Evolutionary conservation across 2,797 vertebrate genomes (phyloP), one percentile per base, ranked within the genome.

Genomic region (Falco columbarius): DNA sequence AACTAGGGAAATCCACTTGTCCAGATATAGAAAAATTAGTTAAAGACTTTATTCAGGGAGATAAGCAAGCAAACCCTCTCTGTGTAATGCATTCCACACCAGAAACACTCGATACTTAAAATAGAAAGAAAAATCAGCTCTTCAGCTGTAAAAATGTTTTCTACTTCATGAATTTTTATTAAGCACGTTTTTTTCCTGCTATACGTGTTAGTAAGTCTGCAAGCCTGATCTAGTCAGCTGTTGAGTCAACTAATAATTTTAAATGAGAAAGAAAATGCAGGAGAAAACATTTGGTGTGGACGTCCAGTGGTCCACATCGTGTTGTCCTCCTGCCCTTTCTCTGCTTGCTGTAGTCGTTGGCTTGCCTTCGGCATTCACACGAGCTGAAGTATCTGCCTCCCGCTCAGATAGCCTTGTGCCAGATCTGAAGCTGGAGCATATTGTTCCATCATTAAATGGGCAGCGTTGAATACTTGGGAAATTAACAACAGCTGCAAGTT

Each of bases 341-440:
- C 51, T 90, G n/a, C 30, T 82, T 90, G 26, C 71, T 86, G 10
- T 77, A 71, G 59, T 58, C 0, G 0, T 84, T 86, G 81, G 46
- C 77, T 88, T 62, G 76, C 81, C 71, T 90, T 89, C 93, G 80
- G 86, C 85, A 59, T 93, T 94, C 19, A 5, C 61, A 26, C 4
- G 2, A 77, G 49, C 74, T 96, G 21, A 93, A 93, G 77, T 91
- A 87, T 84, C 76, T 96, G 65, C 75, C 75, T 95, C 81, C 86
- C 9, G 80, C 71, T 88, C 55, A 47, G 65, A 59, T 29, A 74
- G 92, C 87, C 61, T 80, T 73, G 79, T 87, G 75, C 81, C 89
- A 91, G 92, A 52, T 40, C 79, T 91, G 89, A 93, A 96, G 89
- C 84, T 93, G 85, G 87, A 97, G 74, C 97, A 73, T 96, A 95